These are phyloP conservation scores for Eupithecia vulgata DNA, from an alignment of 2,888 invertebrate species.

Conservation along the genomic window DNA sequence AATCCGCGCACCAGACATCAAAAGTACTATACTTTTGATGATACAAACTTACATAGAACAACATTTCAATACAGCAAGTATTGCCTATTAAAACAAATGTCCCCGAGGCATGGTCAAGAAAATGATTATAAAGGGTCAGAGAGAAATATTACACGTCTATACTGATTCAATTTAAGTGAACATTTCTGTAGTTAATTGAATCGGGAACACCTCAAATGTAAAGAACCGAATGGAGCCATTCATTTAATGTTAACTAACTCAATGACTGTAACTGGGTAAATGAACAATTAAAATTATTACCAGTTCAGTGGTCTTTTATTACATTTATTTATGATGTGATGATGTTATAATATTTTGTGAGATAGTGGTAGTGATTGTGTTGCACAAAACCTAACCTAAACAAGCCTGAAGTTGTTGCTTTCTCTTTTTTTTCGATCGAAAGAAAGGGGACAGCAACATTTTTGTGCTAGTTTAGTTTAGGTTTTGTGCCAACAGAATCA, in stretches of 20 bases:
- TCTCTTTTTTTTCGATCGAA: too few species aligned
- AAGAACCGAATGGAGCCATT: slow-evolving; percentile 26
- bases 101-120: slow-evolving; percentile 27
- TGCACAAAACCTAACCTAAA: too few species aligned
- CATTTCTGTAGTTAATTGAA: slow-evolving; percentile 32
- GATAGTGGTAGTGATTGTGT: not conserved
- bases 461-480: too few species aligned
- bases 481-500: too few species aligned
- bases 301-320: slow-evolving; percentile 38
- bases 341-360: not conserved
- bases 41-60: not conserved
- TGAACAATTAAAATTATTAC: slow-evolving; percentile 31
- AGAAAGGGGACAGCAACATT: too few species aligned
- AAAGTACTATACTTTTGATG: too few species aligned
- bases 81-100: slow-evolving; percentile 20
- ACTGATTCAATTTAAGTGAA: slow-evolving; percentile 25
- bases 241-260: slow-evolving; percentile 9
- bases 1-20: not conserved
- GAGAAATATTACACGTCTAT: not conserved
- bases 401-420: too few species aligned
- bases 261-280: slow-evolving; percentile 26
- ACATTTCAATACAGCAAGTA: not conserved
- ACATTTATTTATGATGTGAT: slow-evolving; percentile 34
- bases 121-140: slow-evolving; percentile 31
- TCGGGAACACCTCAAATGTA: slow-evolving; percentile 33